Conservation (phyloP, 2,113 vertebrate genomes). For the Melanocharis versteri region DNA sequence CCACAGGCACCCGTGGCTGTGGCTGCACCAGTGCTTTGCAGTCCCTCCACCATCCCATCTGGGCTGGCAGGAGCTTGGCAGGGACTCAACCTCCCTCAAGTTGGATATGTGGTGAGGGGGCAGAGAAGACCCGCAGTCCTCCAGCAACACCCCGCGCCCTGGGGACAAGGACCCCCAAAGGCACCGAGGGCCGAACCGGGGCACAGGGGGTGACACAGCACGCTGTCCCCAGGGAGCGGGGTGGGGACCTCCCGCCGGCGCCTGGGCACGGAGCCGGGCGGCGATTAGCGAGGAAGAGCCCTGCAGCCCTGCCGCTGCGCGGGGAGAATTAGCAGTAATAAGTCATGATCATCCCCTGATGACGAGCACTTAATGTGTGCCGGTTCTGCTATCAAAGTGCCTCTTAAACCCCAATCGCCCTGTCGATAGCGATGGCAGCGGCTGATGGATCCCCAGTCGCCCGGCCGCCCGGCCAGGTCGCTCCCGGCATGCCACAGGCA, state of each 20-base stretch:
- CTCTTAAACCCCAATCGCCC: slow-evolving; percentile 65
- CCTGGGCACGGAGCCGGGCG: rapidly evolving
- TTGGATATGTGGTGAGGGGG: rapidly evolving
- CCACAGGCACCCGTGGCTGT: rapidly evolving
- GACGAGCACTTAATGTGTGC: slow-evolving; percentile 65
- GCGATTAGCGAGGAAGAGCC: background rate
- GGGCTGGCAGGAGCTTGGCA: background rate
- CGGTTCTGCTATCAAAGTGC: slow-evolving; percentile 61
- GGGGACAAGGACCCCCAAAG: background rate
- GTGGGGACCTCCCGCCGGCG: rapidly evolving
- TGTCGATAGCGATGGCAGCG: slow-evolving; percentile 53
- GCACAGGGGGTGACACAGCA: rapidly evolving
- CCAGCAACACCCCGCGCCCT: rapidly evolving
- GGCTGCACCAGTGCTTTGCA: background rate
- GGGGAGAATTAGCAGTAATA: slow-evolving; percentile 46
- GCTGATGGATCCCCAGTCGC: slow-evolving; percentile 62
- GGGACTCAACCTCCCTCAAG: no score
- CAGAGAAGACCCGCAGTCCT: background rate
- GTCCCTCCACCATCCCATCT: rapidly evolving
- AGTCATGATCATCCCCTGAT: slow-evolving; percentile 66
- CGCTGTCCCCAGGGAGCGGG: rapidly evolving
- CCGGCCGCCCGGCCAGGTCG: background rate
- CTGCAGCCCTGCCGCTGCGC: background rate
- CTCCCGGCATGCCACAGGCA: slow-evolving; percentile 54
- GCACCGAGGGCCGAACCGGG: rapidly evolving